These are phyloP conservation scores for Amphiprion percula DNA, from an alignment of 2,113 vertebrate species.

Conservation along the genomic window DNA sequence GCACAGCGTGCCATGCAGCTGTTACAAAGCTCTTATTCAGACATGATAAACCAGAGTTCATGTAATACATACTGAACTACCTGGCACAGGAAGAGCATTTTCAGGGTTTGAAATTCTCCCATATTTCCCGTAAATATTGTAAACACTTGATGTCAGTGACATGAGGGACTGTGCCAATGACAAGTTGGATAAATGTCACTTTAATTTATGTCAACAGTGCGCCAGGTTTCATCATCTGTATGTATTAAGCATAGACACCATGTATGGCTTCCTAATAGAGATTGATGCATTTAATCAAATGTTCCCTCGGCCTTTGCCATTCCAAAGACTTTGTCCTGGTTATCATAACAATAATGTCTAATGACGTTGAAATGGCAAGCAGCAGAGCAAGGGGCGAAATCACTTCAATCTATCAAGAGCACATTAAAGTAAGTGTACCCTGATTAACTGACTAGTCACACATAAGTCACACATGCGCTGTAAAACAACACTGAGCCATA, in stretches of 20 bases:
- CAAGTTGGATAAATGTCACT: constrained; percentile 63
- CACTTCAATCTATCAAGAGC: constrained; percentile 70
- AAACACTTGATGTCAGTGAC: constrained; percentile 41
- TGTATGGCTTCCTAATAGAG: constrained; percentile 54
- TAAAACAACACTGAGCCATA: constrained; percentile 72
- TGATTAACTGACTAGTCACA: constrained; percentile 64
- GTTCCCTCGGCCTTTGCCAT: constrained; percentile 69
- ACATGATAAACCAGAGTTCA: constrained; percentile 52
- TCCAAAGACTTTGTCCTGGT: constrained; percentile 66
- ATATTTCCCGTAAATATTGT: constrained; percentile 35
- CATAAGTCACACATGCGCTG: constrained; percentile 62
- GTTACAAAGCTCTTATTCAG: constrained; percentile 73
- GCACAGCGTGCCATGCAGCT: constrained; percentile 53
- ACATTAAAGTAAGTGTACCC: constrained; percentile 67
- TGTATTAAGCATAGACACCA: constrained; percentile 40
- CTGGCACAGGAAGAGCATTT: constrained; percentile 36
- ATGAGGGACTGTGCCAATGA: constrained; percentile 32
- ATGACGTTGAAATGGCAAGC: constrained; percentile 65
- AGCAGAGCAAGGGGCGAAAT: constrained; percentile 45
- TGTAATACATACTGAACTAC: constrained; percentile 44
- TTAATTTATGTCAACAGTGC: constrained; percentile 63
- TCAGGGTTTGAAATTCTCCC: constrained; percentile 49
- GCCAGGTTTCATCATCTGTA: constrained; percentile 51
- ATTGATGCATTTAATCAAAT: constrained; percentile 84
- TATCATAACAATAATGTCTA: constrained; percentile 75